Conservation (phyloP, 2,888 invertebrate species). For the Drosophila meridionalis region DNA sequence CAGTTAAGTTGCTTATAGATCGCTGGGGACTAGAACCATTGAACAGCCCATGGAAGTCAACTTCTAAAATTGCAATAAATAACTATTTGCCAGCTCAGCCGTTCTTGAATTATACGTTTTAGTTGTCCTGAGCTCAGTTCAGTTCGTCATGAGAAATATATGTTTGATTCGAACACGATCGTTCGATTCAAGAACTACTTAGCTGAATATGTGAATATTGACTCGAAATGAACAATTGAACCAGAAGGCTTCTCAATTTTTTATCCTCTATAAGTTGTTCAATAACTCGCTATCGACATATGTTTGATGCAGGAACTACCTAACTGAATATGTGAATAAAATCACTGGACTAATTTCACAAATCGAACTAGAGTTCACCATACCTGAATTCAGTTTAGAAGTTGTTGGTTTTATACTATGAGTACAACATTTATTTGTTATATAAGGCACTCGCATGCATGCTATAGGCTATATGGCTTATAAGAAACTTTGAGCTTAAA, state of each 20-base stretch:
- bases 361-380: background rate
- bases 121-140: background rate
- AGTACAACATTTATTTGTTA: constrained; percentile 72
- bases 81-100: background rate
- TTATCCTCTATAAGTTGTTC: no score
- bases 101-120: background rate
- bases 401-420: constrained; percentile 19
- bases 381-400: background rate
- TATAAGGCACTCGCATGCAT: constrained; percentile 65
- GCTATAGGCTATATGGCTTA: constrained; percentile 23
- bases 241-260: no score
- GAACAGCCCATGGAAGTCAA: background rate
- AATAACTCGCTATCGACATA: no score
- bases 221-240: no score
- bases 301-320: no score
- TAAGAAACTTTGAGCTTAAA: constrained; percentile 17
- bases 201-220: no score
- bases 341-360: background rate
- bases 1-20: background rate
- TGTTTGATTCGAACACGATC: no score
- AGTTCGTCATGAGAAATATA: background rate
- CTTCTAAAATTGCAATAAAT: background rate
- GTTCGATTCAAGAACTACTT: no score
- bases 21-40: background rate
- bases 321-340: background rate